Evolutionary conservation across 2,888 invertebrate species (phyloP), one percentile per base, ranked within the genome.

Genomic region (Tricholauxania praeusta): DNA sequence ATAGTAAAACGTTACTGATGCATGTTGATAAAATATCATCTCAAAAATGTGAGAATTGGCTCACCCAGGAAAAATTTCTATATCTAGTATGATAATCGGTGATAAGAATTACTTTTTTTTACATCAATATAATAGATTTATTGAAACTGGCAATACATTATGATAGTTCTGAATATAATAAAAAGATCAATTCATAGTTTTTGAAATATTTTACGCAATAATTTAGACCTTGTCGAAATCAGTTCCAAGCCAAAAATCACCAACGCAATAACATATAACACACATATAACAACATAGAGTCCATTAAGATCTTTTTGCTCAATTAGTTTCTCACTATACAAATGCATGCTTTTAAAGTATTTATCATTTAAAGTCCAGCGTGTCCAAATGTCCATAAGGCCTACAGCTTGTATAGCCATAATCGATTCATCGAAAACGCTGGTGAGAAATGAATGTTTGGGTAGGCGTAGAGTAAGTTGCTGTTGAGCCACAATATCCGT

Each of bases 381-480:
- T 1, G 49, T 72, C 79, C 80, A 80, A 32, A 78, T 74, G 15
- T 79, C 75, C 12, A 79, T 66, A 2, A 80, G 69, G 1, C 80
- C 80, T n/a, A 77, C 80, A 5, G 79, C 72, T 14, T 76, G 71
- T 6, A 79, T 76, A 22, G 76, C 65, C 74, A 80, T 74, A 19
- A 80, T 71, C 8, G 74, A 68, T n/a, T 75, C 74, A n/a, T 80
- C 78, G 14, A 80, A 47, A 3, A 77, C 76, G 2, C 69, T 66
- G 14, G 75, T 71, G 60, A 80, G 71, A 66, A 77, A 76, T 17
- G 80, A 80, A 59, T 79, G 79, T 62, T 78, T 77, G 48, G 75
- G 75, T 74, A 80, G 48, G 15, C 78, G 78, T 32, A 80, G 77
- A 55, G 80, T 80, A 65, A 70, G 14, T 14, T 51, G 70, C 0